A percentile compares a stretch with the other conserved stretches of the same genome.
Conservation (phyloP, 2,113 vertebrate genomes). For the Podarcis raffonei region DNA sequence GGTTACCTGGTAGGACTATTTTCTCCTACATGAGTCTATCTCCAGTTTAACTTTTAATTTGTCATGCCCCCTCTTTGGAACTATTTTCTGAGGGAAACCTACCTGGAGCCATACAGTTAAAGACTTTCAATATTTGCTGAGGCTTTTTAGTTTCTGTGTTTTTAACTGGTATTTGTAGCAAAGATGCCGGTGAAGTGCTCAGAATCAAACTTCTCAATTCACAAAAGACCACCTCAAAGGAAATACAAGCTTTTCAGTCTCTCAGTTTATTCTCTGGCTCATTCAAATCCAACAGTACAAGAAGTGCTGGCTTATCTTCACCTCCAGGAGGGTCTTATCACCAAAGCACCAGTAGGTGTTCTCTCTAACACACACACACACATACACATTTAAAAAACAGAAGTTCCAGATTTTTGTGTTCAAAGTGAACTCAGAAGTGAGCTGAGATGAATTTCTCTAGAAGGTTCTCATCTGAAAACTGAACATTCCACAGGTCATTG, state of each 20-base stretch:
- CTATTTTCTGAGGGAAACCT: neutral
- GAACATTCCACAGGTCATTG: neutral
- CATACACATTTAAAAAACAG: no score
- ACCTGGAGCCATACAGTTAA: neutral
- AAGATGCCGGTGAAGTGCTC: neutral
- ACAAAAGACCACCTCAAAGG: neutral
- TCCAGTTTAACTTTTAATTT: neutral
- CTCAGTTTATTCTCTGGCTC: no score
- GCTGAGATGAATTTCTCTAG: neutral
- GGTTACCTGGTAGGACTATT: neutral
- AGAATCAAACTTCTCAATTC: neutral
- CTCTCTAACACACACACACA: no score
- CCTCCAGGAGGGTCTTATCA: no score
- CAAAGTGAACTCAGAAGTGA: neutral
- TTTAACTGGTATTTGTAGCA: neutral
- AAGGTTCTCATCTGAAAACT: neutral
- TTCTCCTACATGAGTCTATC: neutral
- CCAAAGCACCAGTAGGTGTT: no score
- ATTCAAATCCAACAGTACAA: no score
- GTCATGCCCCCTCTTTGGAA: neutral
- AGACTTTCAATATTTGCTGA: neutral
- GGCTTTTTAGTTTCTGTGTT: neutral
- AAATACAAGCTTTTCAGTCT: no score
- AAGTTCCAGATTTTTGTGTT: neutral
- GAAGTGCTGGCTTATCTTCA: no score